Evolutionary conservation across 1,140 invertebrate species (phyloP).

Genomic region (Pollicipes pollicipes): DNA sequence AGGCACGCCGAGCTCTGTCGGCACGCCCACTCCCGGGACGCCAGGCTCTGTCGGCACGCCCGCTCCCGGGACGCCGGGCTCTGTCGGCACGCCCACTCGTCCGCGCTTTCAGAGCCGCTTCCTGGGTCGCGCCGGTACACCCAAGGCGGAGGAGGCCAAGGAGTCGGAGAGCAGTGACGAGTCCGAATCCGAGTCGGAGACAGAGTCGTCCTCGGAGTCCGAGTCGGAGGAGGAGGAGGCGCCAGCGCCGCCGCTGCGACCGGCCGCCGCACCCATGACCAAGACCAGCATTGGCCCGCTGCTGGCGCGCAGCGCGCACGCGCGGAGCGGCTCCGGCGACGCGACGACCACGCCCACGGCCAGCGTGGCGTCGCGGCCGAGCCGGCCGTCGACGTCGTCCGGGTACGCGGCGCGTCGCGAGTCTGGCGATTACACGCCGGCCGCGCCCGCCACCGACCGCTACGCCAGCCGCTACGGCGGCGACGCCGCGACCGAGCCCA

Average conservation of each 20-base stretch:
- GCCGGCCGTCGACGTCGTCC: neutral
- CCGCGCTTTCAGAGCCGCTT: conserved; percentile 56
- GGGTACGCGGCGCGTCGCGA: too few species aligned
- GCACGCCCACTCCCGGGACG: too few species aligned
- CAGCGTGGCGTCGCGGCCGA: neutral
- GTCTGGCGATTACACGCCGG: too few species aligned
- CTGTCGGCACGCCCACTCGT: neutral
- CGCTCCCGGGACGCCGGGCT: too few species aligned
- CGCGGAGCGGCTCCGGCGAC: neutral
- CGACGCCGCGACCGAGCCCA: neutral
- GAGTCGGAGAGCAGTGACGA: conserved; percentile 20
- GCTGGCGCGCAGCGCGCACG: neutral
- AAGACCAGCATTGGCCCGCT: neutral
- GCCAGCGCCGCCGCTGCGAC: neutral
- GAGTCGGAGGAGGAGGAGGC: conserved; percentile 10
- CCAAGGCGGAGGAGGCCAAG: conserved; percentile 33
- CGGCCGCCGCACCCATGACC: neutral
- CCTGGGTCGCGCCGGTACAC: conserved; percentile 39
- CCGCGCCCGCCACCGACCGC: neutral
- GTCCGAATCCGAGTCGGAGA: neutral
- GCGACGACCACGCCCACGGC: neutral
- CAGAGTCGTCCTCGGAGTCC: conserved; percentile 8
- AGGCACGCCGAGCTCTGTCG: too few species aligned
- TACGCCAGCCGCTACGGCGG: neutral
- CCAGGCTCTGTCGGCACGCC: too few species aligned